phyloP scores from a whole-genome alignment of 1,140 invertebrate genomes.

The Papilio xuthus region DNA sequence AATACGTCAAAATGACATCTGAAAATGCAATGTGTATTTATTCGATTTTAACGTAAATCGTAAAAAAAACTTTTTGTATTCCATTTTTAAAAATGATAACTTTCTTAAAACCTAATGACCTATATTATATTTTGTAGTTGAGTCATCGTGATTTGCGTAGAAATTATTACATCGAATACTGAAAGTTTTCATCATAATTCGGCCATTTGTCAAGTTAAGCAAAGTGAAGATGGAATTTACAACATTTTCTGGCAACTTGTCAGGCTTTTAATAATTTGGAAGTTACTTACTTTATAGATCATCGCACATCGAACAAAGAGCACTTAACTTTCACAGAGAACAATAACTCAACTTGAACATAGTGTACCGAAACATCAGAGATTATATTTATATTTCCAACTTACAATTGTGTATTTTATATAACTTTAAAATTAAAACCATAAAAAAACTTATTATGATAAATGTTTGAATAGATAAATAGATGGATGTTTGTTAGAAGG shows the following conservation, averaged over 20 bases:
- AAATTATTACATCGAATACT: neutral
- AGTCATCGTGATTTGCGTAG: neutral
- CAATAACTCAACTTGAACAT: neutral
- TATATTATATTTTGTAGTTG: neutral
- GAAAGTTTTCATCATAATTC: conserved; percentile 7
- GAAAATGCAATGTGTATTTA: too few relatives aligned
- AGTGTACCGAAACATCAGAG: neutral
- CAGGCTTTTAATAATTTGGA: neutral
- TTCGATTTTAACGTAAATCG: too few relatives aligned
- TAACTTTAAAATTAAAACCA: too few relatives aligned
- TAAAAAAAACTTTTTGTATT: too few relatives aligned
- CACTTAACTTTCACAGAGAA: neutral
- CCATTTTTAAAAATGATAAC: too few relatives aligned
- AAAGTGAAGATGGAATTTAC: neutral
- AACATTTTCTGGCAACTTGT: conserved; percentile 14
- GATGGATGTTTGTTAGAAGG: too few relatives aligned
- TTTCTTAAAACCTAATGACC: too few relatives aligned
- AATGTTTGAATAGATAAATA: too few relatives aligned
- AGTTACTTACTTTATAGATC: conserved; percentile 15
- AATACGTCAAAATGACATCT: too few relatives aligned
- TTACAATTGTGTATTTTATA: too few relatives aligned
- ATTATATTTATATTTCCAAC: neutral
- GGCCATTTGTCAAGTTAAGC: conserved; percentile 24
- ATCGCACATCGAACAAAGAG: neutral
- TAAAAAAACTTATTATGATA: too few relatives aligned